Percentiles rank a stretch among this genome's conserved stretches.
These are phyloP conservation scores for Gyps fulvus DNA, from an alignment of 2,113 vertebrate species.

Conservation along the genomic window DNA sequence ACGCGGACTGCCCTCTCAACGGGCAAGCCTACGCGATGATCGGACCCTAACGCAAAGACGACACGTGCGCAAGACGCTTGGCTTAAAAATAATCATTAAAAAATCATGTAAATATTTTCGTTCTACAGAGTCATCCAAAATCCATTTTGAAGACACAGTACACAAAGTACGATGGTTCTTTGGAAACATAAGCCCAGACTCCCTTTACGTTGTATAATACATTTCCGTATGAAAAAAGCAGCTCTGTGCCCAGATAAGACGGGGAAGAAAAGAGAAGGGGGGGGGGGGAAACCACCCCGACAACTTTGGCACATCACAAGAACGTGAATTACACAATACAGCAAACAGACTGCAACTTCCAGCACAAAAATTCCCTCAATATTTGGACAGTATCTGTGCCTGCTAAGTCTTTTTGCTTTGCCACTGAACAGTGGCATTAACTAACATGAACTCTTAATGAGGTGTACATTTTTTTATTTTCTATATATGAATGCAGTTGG, in stretches of 20 bases:
- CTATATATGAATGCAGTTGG: neutral
- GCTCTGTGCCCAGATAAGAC: neutral
- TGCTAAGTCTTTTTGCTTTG: neutral
- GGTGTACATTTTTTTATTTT: neutral
- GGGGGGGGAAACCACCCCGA: too few species aligned
- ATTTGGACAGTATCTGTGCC: neutral
- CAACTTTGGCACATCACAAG: neutral
- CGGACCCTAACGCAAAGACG: accelerated
- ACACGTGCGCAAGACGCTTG: accelerated
- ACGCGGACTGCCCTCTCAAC: accelerated
- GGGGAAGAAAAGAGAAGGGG: neutral
- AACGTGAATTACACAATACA: neutral
- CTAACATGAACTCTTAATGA: neutral
- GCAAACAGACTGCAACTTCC: neutral
- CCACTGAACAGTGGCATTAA: neutral
- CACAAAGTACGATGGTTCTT: neutral
- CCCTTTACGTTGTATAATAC: too few species aligned
- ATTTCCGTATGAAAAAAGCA: neutral
- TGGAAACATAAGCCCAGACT: neutral
- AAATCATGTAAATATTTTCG: accelerated
- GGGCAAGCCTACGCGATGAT: accelerated
- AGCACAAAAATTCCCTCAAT: neutral
- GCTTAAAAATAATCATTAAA: neutral
- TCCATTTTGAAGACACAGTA: neutral
- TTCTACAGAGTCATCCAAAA: neutral